Conservation (phyloP, 1,140 invertebrate genomes). For the Chlorops oryzae region DNA sequence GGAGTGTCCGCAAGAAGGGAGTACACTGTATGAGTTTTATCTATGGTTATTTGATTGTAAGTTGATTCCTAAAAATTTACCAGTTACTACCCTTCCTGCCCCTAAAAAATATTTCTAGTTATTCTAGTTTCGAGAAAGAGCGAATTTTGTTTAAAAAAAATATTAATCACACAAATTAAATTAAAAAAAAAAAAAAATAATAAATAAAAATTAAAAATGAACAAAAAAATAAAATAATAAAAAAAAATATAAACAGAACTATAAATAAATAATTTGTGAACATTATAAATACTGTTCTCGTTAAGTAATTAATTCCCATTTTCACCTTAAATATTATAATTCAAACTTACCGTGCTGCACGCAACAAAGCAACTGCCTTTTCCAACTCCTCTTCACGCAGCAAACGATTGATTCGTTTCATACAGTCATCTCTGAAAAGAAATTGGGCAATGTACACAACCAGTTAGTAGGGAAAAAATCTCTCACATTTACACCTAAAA, state of each 20-base stretch:
- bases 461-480: too few relatives aligned
- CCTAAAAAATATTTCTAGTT: too few relatives aligned
- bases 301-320: not conserved
- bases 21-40: too few relatives aligned
- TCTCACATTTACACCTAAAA: too few relatives aligned
- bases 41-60: too few relatives aligned
- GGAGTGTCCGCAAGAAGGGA: too few relatives aligned
- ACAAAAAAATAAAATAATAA: not conserved
- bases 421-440: constrained; percentile 67
- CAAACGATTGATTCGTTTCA: constrained; percentile 77
- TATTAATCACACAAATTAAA: not conserved
- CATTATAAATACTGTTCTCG: not conserved
- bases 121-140: too few relatives aligned
- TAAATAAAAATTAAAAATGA: constrained; percentile 4
- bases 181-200: constrained; percentile 8
- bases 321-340: constrained; percentile 8
- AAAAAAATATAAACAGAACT: constrained; percentile 4
- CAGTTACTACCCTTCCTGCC: too few relatives aligned
- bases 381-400: constrained; percentile 65
- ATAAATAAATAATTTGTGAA: not conserved
- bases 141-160: too few relatives aligned
- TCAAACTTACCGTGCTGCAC: constrained; percentile 69
- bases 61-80: too few relatives aligned
- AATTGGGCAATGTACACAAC: too few relatives aligned
- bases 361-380: constrained; percentile 72